These are phyloP conservation scores for Pangasius larnaudii DNA, from an alignment of 2,797 vertebrate genomes.

Conservation along the genomic window DNA sequence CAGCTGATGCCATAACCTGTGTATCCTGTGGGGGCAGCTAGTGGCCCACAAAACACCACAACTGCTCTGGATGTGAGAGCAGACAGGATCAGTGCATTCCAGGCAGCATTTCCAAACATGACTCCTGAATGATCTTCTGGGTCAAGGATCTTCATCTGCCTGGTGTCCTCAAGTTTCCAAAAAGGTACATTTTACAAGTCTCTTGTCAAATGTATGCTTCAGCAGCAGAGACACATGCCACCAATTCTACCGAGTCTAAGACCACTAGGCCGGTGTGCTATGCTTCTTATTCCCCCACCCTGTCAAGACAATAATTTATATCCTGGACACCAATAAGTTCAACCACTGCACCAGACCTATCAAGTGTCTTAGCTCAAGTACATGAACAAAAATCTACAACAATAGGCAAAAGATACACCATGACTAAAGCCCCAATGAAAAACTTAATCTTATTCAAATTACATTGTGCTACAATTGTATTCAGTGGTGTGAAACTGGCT, in stretches of 20 bases:
- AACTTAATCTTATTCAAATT: background rate
- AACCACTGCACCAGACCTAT: background rate
- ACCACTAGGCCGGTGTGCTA: background rate
- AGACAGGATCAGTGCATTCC: constrained; percentile 36
- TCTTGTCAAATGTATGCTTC: background rate
- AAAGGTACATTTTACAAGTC: background rate
- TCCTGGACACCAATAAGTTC: background rate
- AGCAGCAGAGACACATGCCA: background rate
- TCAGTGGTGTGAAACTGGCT: background rate
- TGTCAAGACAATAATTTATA: background rate
- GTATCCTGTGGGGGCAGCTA: constrained; percentile 46
- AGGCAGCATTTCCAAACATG: constrained; percentile 2
- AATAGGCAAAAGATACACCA: background rate
- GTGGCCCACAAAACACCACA: constrained; percentile 33
- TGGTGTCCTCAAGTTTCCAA: constrained; percentile 10
- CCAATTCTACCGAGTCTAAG: background rate
- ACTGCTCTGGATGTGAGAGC: constrained; percentile 35
- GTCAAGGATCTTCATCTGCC: constrained; percentile 21
- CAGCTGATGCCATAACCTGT: constrained; percentile 38
- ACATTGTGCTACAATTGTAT: background rate
- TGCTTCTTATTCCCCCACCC: background rate
- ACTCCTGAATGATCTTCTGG: constrained; percentile 15
- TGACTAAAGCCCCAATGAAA: background rate
- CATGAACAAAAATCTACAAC: background rate
- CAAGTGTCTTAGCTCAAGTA: background rate